Base-by-base conservation (phyloP, 2,797 vertebrate genomes). In the Hozukius guyotensis region DNA sequence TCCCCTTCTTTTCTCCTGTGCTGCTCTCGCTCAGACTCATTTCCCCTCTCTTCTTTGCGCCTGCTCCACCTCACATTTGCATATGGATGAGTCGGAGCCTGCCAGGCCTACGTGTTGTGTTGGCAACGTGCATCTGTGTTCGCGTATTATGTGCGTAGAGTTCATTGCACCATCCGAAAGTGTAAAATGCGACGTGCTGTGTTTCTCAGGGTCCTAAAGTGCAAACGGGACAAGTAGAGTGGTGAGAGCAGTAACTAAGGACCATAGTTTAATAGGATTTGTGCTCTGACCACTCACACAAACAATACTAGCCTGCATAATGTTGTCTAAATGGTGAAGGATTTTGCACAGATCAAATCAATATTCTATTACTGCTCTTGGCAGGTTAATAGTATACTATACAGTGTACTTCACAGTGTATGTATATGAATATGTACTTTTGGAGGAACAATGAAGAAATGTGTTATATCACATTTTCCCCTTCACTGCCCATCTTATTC, bases 1-100 rank as follows among this genome's bases (percentile, higher is more conserved):
- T 76, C 80, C 57, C 77, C 31, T 12, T 77, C 75, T 57, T 46
- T 81, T 75, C 64, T 82, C 66, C 64, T 27, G 46, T 59, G 34
- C 79, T 64, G 76, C 80, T 91, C 81, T 80, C 38, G 31, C 77
- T 88, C 81, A 53, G 24, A 65, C 80, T 92, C 72, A 59, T 86
- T 93, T 83, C 82, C 85, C 78, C 82, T 80, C 86, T 84, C 74
- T 79, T 65, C 74, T 89, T 77, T 86, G 81, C 79, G 75, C 81
- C 66, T 88, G 79, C 89, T 91, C 87, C 87, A 88, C 80, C 78
- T 86, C 38, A 66, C 56, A 90, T 93, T 84, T 92, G 83, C 90
- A 92, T 90, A 91, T 90, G 88, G 79, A 90, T 89, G 84, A 92
- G 74, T 70, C 13, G 5, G 71, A 87, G 75, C 52, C 65, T 86